A percentile compares a stretch with the other conserved stretches of the same genome.
Conservation (phyloP, 2,113 vertebrate genomes). For the Haliaeetus leucogaster region DNA sequence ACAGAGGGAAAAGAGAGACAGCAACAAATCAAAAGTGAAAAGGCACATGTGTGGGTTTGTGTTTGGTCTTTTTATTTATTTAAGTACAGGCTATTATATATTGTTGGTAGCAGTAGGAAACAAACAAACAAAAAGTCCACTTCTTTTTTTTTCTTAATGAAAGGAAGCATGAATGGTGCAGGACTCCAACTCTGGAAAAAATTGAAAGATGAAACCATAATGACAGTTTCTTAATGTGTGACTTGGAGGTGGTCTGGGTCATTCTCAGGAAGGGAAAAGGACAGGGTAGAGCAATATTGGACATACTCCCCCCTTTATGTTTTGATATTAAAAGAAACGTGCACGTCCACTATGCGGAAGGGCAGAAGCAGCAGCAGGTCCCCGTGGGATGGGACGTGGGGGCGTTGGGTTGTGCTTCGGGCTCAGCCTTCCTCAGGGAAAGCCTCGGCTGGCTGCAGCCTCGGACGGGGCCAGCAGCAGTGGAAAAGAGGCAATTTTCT, state of each 20-base stretch:
- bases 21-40: background rate
- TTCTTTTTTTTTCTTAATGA: background rate
- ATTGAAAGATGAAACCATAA: conserved; percentile 1
- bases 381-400: background rate
- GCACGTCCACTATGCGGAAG: background rate
- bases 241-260: background rate
- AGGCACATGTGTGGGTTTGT: background rate
- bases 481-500: background rate
- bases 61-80: background rate
- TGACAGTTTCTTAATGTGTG: conserved; percentile 8
- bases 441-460: background rate
- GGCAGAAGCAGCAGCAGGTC: background rate
- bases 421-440: background rate
- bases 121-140: background rate
- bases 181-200: background rate
- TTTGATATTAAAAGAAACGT: background rate
- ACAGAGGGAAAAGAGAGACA: background rate
- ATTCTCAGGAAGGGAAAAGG: background rate
- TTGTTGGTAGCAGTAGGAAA: background rate
- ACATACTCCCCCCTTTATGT: background rate
- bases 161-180: background rate
- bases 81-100: background rate
- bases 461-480: background rate
- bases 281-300: background rate
- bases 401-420: background rate